Percentiles rank a stretch among this genome's conserved stretches.
Conservation (phyloP, 2,113 vertebrate species). For the Puma concolor region DNA sequence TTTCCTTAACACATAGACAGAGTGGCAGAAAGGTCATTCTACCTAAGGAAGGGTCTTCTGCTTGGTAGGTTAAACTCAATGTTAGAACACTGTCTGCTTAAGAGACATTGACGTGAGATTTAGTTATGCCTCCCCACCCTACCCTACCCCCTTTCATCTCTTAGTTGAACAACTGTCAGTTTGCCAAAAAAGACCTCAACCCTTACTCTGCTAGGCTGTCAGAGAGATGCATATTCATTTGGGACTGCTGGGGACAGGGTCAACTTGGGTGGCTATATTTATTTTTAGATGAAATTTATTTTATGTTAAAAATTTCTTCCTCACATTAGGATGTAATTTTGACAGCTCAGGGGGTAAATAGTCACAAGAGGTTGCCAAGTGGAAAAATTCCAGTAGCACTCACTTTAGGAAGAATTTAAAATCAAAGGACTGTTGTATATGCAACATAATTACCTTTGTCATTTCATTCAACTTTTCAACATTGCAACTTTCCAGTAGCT, state of each 20-base stretch:
- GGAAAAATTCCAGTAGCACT: conserved; percentile 12
- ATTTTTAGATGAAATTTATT: conserved; percentile 70
- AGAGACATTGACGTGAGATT: background rate
- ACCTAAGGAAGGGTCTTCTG: background rate
- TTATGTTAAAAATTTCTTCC: conserved; percentile 45
- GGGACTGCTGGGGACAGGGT: conserved; percentile 7
- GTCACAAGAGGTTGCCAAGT: conserved; percentile 39
- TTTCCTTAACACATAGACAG: background rate
- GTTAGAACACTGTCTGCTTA: conserved; percentile 8
- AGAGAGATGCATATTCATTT: conserved; percentile 45
- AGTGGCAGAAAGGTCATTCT: background rate
- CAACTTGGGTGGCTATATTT: conserved; percentile 57
- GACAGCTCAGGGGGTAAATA: conserved; percentile 68
- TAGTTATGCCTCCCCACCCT: background rate
- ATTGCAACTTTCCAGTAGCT: background rate
- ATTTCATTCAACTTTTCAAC: conserved; percentile 3
- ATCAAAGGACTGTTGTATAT: conserved; percentile 28
- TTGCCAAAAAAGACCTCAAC: conserved; percentile 19
- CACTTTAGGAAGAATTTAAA: conserved; percentile 58
- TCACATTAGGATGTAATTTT: conserved; percentile 57
- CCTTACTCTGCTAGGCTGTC: conserved; percentile 30
- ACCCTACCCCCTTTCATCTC: background rate
- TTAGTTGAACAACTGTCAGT: conserved; percentile 34
- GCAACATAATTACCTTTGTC: conserved; percentile 33
- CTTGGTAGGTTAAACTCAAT: background rate